phyloP scores from a whole-genome alignment of 2,888 invertebrate species.

The Tenthredo mesomela region DNA sequence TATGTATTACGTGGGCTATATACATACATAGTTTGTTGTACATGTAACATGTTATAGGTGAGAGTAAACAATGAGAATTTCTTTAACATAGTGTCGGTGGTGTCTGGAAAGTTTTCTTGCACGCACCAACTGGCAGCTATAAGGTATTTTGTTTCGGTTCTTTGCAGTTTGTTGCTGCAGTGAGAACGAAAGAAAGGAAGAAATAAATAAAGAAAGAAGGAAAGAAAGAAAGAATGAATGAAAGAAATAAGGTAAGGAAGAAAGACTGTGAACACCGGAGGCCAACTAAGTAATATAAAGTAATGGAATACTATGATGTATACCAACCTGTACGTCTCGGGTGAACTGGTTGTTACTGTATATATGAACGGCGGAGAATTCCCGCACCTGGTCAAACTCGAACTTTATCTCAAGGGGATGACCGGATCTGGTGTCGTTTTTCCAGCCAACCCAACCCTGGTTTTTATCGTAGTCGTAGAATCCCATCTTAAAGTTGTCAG shows the following conservation, averaged over 20 bases:
- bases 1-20: neutral
- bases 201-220: neutral
- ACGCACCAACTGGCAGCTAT: constrained; percentile 3
- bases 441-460: constrained; percentile 95
- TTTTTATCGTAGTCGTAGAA: constrained; percentile 79
- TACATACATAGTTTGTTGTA: neutral
- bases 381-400: constrained; percentile 92
- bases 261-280: neutral
- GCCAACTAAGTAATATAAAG: constrained; percentile 32
- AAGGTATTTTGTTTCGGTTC: constrained; percentile 25
- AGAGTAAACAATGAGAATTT: constrained; percentile 29
- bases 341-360: constrained; percentile 92
- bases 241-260: neutral
- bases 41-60: neutral
- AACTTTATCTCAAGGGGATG: constrained; percentile 85
- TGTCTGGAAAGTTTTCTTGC: constrained; percentile 50
- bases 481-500: constrained; percentile 85
- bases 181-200: neutral
- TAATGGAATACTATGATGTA: constrained; percentile 46
- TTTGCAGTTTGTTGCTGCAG: neutral
- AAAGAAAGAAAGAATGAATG: too few species aligned
- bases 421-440: constrained; percentile 85
- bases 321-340: constrained; percentile 87
- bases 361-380: constrained; percentile 90
- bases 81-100: neutral